Conservation (phyloP, 2,888 invertebrate genomes). For the Pseudanteris insignis region DNA sequence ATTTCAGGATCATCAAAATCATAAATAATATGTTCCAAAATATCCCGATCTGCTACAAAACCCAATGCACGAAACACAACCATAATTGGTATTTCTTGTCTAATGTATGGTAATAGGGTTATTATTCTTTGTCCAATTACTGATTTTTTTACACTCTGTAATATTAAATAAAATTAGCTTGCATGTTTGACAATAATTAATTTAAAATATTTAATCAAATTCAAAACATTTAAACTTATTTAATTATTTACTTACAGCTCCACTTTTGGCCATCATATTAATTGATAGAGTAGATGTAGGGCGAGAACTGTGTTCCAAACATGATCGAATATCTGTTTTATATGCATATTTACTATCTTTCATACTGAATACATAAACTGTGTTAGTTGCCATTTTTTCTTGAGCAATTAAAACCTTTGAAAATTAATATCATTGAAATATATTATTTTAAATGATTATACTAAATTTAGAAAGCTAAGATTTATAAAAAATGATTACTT, state of each 20-base stretch:
- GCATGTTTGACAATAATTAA: no score
- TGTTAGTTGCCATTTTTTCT: conserved; percentile 99
- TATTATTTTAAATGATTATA: no score
- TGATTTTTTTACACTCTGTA: conserved; percentile 90
- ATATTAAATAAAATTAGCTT: not conserved
- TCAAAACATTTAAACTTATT: conserved; percentile 1
- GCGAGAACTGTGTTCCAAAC: conserved; percentile 89
- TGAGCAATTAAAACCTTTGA: conserved; percentile 96
- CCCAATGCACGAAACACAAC: conserved; percentile 99
- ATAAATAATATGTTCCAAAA: conserved; percentile 99
- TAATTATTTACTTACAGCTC: conserved; percentile 69
- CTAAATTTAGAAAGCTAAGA: conserved; percentile 1
- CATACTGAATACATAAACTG: conserved; percentile 99
- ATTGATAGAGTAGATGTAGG: conserved; percentile 99
- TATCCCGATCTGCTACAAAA: conserved; percentile 99
- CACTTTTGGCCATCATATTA: conserved; percentile 99
- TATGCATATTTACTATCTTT: conserved; percentile 99
- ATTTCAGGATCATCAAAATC: conserved; percentile 99
- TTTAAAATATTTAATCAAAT: no score
- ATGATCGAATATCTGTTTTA: conserved; percentile 97
- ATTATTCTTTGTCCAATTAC: conserved; percentile 99
- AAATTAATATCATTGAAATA: no score
- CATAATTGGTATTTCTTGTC: conserved; percentile 99
- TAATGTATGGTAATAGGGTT: conserved; percentile 97
- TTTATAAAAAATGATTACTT: conserved; percentile 66